A percentile compares a stretch with the other conserved stretches of the same genome.
Conservation (phyloP, 2,113 vertebrate species). For the Artemisiospiza belli region DNA sequence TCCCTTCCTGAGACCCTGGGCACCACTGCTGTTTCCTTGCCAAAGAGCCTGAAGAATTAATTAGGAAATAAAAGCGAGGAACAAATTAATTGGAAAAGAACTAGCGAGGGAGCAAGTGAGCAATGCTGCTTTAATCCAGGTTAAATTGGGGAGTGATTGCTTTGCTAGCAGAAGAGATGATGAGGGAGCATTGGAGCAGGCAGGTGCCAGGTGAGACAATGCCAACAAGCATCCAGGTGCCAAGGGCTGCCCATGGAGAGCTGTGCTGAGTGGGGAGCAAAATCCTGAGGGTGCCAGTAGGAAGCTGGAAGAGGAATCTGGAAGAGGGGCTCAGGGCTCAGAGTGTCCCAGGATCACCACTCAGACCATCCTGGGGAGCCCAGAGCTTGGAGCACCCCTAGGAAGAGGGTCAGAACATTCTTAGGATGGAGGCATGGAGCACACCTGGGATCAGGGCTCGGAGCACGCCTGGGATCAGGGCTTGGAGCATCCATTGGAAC, state of each 20-base stretch:
- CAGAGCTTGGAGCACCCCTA: background rate
- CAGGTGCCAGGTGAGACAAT: background rate
- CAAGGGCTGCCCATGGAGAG: background rate
- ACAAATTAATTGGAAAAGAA: slow-evolving; percentile 23
- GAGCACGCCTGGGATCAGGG: background rate
- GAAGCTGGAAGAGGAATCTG: background rate
- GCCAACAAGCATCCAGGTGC: background rate
- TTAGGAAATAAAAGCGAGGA: background rate
- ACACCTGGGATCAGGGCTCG: background rate
- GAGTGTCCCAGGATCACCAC: background rate
- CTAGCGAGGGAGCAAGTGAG: background rate
- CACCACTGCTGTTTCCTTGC: background rate
- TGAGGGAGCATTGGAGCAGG: background rate
- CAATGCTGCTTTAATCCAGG: background rate
- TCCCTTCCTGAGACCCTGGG: background rate
- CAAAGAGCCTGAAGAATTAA: slow-evolving; percentile 29
- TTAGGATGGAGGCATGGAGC: background rate
- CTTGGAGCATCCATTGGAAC: background rate
- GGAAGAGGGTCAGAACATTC: background rate
- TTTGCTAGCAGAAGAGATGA: background rate
- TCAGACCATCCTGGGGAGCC: background rate
- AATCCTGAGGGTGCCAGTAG: background rate
- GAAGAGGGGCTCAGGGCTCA: background rate
- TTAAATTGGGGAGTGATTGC: background rate
- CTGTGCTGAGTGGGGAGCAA: background rate